Percentiles rank a stretch among this genome's conserved stretches.
Conservation (phyloP, 2,113 vertebrate species). For the Suncus etruscus region DNA sequence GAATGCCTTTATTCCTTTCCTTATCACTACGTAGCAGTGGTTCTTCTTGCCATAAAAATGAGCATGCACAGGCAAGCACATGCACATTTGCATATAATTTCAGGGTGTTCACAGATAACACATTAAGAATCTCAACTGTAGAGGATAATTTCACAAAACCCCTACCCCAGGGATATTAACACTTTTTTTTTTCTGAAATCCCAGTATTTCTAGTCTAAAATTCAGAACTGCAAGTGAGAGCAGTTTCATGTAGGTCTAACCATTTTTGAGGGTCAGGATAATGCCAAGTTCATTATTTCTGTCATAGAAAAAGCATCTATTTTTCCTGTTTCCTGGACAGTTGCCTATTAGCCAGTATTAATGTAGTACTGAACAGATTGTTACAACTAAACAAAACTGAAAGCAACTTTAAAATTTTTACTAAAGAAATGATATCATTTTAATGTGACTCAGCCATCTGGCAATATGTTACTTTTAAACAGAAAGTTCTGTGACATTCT, state of each 20-base stretch:
- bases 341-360: slow-evolving; percentile 18
- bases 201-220: slow-evolving; percentile 42
- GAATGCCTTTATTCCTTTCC: slow-evolving; percentile 75
- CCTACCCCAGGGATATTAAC: slow-evolving; percentile 2
- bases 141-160: slow-evolving; percentile 6
- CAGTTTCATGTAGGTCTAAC: slow-evolving; percentile 2
- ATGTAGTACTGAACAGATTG: background rate
- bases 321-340: slow-evolving; percentile 39
- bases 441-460: slow-evolving; percentile 14
- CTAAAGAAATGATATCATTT: slow-evolving; percentile 16
- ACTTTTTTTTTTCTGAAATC: background rate
- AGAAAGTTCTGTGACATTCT: slow-evolving; percentile 41
- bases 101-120: slow-evolving; percentile 57
- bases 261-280: slow-evolving; percentile 37
- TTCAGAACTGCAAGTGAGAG: slow-evolving; percentile 21
- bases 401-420: slow-evolving; percentile 47
- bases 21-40: slow-evolving; percentile 79
- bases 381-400: slow-evolving; percentile 54
- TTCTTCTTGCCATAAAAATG: slow-evolving; percentile 74
- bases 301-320: background rate
- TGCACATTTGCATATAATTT: slow-evolving; percentile 72
- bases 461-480: background rate
- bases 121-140: slow-evolving; percentile 56
- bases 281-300: slow-evolving; percentile 27
- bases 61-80: slow-evolving; percentile 56